Evolutionary conservation across 2,888 invertebrate species (phyloP), one percentile per base, ranked within the genome.

Genomic region (Hydriomena furcata): DNA sequence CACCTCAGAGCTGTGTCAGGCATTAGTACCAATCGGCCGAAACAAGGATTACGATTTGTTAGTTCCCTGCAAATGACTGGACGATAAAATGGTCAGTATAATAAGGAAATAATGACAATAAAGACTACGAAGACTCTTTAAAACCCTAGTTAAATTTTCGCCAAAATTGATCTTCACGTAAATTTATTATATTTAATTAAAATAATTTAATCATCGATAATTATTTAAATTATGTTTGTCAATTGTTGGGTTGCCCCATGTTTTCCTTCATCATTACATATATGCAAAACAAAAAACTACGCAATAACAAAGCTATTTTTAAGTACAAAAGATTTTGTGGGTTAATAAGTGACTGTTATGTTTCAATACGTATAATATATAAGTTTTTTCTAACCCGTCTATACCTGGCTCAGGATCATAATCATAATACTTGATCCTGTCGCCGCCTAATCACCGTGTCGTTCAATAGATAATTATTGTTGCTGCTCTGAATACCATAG

Each of bases 361-460:
- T 7, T 24, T 11, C n/a, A 12, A 10, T 7, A n/a, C n/a, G n/a
- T n/a, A n/a, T 35, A 13, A 10, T 23, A 17, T 3, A 17, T 10
- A 17, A 10, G n/a, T n/a, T n/a, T n/a, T n/a, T n/a, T 35, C 2
- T 35, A 27, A 7, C 28, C 37, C 24, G 35, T 21, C 21, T 23
- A 28, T 21, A 20, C 24, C 32, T 21, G 17, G 11, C 17, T 21
- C 40, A 41, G 41, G 41, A 47, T 24, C 5, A 40, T 32, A 34
- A 37, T 40, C 23, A 43, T 37, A 37, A 24, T 30, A 30, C 10
- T 8, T 68, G 66, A 63, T 57, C 46, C 71, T 77, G 81, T 81
- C 82, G 80, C 79, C 79, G 75, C 63, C 60, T 78, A 79, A 81
- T 78, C 68, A 58, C 65, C 62, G 46, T 66, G 63, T 61, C 66